Percentiles rank a stretch among this genome's conserved stretches.
Conservation (phyloP, 2,888 invertebrate species). For the Ctenicera cuprea region DNA sequence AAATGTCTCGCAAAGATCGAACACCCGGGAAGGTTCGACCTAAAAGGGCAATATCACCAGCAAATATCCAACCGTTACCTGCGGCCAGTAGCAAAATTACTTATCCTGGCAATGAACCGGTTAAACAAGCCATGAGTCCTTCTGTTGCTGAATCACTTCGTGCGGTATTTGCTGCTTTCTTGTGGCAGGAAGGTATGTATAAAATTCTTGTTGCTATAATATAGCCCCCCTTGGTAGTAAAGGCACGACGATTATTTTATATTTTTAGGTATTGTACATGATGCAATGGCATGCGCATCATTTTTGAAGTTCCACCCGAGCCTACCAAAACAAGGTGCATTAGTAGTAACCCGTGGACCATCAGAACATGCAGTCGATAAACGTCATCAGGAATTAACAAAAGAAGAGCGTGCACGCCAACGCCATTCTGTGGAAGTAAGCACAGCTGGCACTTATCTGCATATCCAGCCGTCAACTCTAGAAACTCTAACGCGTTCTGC, state of each 20-base stretch:
- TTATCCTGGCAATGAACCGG: conserved; percentile 74
- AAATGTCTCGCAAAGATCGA: conserved; percentile 76
- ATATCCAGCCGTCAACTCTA: conserved; percentile 86
- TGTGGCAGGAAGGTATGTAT: conserved; percentile 91
- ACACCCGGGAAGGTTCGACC: conserved; percentile 72
- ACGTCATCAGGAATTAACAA: conserved; percentile 73
- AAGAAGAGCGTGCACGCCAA: conserved; percentile 81
- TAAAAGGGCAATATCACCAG: conserved; percentile 71
- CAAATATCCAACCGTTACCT: conserved; percentile 70
- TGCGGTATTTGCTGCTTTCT: conserved; percentile 96
- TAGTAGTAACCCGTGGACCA: conserved; percentile 81
- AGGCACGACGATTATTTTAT: no score
- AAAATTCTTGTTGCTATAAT: neutral
- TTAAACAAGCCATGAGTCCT: conserved; percentile 91
- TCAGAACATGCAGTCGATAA: conserved; percentile 69
- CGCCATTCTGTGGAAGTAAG: conserved; percentile 92
- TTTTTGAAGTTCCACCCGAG: conserved; percentile 95
- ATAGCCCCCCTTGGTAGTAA: no score
- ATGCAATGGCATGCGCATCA: conserved; percentile 98
- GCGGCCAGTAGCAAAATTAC: conserved; percentile 67
- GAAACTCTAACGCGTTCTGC: conserved; percentile 87
- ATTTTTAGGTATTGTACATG: conserved; percentile 88
- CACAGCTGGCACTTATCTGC: conserved; percentile 81
- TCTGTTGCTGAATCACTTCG: conserved; percentile 93
- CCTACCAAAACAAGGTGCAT: conserved; percentile 86